phyloP scores from a whole-genome alignment of 2,888 invertebrate species.

The Litoditis marina region DNA sequence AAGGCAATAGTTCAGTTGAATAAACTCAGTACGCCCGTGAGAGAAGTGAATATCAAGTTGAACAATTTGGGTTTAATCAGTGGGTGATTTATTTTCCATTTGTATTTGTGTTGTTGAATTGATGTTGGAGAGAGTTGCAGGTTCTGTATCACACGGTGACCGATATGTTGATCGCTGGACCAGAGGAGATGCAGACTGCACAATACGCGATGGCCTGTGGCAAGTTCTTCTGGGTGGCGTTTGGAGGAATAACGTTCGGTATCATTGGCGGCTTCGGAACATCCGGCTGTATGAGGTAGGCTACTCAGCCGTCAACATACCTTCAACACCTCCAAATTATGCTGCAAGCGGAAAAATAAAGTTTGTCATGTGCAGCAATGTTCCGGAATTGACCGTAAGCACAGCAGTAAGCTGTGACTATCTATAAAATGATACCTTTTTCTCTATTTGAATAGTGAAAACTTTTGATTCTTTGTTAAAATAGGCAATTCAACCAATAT shows the following conservation, averaged over 20 bases:
- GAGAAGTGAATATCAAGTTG: too few relatives aligned
- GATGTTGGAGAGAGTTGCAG: constrained; percentile 6
- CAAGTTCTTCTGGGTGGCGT: constrained; percentile 44
- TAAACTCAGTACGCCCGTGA: too few relatives aligned
- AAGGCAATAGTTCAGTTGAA: too few relatives aligned
- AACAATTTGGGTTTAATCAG: too few relatives aligned
- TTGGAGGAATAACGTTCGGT: constrained; percentile 48
- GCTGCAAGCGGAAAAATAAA: background rate
- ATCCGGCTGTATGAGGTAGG: constrained; percentile 43
- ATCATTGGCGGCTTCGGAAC: constrained; percentile 39
- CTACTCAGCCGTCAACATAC: background rate
- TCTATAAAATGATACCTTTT: too few relatives aligned
- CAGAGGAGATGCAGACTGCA: background rate
- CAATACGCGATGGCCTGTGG: background rate
- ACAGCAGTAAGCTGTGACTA: too few relatives aligned
- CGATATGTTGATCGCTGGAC: constrained; percentile 1
- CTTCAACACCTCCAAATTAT: too few relatives aligned
- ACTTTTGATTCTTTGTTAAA: constrained; percentile 2
- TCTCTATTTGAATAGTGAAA: too few relatives aligned
- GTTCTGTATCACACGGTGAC: constrained; percentile 11
- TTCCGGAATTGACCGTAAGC: too few relatives aligned
- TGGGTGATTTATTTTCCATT: too few relatives aligned
- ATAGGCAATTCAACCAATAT: constrained; percentile 6
- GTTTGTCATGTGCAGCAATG: too few relatives aligned
- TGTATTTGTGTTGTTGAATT: background rate